Base-by-base conservation (phyloP, 2,888 invertebrate genomes). In the Yponomeuta malinellus region DNA sequence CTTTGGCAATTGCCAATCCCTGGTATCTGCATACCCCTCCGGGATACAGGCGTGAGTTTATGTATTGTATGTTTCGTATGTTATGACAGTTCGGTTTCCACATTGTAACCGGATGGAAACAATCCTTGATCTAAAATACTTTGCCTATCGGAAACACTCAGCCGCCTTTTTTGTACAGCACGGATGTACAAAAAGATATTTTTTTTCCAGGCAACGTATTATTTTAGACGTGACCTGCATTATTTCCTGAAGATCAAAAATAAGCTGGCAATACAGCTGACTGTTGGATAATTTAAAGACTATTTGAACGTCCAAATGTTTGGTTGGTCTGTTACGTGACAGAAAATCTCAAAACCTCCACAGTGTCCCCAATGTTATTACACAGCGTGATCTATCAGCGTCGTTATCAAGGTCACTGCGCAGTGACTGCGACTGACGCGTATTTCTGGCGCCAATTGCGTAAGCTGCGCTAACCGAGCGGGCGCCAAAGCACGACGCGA, bases 361-460 rank as follows among this genome's bases (percentile, higher is more conserved):
- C 12, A 12, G 52, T 52, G 12, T 10, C 52, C 52, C 52, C 52
- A 12, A 10, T 52, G 15, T 15, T 29, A 33, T 65, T 33, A 65
- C n/a, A 65, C 10, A 65, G 74, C 75, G 74, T 80, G 76, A 88
- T 89, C 85, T 81, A 83, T 86, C 87, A 83, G 81, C 82, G 86
- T 80, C 84, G 84, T 84, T 85, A 82, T 78, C 88, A 89, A 89
- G 89, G 89, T 85, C 88, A 79, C 69, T 74, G 74, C 76, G 73
- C 72, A 72, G 76, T 75, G 76, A 71, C 74, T 75, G 74, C 74
- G 73, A 74, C 43, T 70, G 12, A 29, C 5, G 75, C 76, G 78
- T 87, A 86, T 89, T 87, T 85, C 79, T 73, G 78, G 81, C 74
- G 76, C 74, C 71, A 63, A 76, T 88, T 87, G 78, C 86, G 85